These are phyloP conservation scores for Cairina moschata DNA, from an alignment of 2,113 vertebrate genomes.

Conservation along the genomic window DNA sequence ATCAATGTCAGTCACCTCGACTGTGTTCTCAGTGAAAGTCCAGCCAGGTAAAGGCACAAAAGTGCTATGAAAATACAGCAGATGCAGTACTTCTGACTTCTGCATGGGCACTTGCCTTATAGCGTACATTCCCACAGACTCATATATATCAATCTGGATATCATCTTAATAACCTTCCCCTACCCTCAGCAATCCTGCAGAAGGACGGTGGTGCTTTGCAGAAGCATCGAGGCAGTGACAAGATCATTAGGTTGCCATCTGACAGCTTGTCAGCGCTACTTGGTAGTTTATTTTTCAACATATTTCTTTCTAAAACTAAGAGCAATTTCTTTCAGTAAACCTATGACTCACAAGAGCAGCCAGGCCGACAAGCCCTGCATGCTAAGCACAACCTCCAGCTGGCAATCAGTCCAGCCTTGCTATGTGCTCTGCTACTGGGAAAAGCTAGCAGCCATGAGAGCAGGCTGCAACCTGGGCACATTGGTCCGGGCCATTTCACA, in stretches of 20 bases:
- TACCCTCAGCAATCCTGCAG: rapidly evolving
- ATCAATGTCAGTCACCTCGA: background rate
- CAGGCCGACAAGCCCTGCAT: background rate
- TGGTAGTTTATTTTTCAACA: background rate
- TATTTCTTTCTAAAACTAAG: background rate
- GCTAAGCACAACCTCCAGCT: background rate
- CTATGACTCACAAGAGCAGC: background rate
- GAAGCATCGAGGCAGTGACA: background rate
- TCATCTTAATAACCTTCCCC: background rate
- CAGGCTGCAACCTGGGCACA: background rate
- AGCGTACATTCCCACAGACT: too few species aligned
- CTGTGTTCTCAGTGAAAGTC: background rate
- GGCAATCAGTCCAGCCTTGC: background rate
- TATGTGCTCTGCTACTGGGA: background rate
- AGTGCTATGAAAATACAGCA: background rate
- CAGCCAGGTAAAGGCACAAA: background rate
- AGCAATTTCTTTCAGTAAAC: background rate
- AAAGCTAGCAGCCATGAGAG: background rate
- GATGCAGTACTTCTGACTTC: background rate
- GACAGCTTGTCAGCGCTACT: background rate
- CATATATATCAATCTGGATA: too few species aligned
- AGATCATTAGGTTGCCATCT: rapidly evolving
- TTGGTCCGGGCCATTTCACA: rapidly evolving
- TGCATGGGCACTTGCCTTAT: rapidly evolving
- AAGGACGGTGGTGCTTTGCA: background rate